phyloP scores from a whole-genome alignment of 2,797 vertebrate genomes.

The Falco peregrinus region DNA sequence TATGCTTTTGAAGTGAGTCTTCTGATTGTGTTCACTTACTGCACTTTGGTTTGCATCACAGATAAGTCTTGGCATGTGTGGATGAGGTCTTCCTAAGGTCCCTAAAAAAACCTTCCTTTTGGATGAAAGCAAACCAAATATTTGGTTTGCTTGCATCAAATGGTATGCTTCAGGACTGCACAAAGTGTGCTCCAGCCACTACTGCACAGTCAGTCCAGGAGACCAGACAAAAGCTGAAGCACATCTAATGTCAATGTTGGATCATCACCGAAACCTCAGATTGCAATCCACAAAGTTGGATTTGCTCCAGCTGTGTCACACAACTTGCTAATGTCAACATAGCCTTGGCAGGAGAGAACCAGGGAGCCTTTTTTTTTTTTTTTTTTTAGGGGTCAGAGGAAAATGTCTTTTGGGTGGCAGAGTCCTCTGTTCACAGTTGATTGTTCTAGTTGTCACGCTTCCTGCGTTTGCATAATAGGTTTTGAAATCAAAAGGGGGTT shows the following conservation, averaged over 20 bases:
- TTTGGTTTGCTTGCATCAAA: background rate
- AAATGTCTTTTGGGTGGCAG: background rate
- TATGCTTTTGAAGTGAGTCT: background rate
- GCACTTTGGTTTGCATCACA: background rate
- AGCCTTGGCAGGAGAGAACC: background rate
- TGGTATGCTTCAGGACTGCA: background rate
- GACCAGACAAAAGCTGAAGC: background rate
- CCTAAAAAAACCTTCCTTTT: background rate
- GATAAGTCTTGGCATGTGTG: background rate
- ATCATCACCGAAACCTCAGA: background rate
- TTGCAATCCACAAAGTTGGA: background rate
- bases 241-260: background rate
- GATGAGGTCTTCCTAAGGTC: background rate
- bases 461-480: background rate
- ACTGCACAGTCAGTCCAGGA: background rate
- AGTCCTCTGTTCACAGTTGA: background rate
- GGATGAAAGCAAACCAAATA: background rate
- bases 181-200: background rate
- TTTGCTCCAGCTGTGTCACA: fast-evolving
- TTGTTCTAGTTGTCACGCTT: background rate
- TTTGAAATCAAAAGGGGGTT: background rate
- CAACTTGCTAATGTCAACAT: background rate
- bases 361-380: background rate
- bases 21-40: background rate
- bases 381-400: background rate